Conservation (phyloP, 2,888 invertebrate genomes). For the Ptychoptera contaminata region DNA sequence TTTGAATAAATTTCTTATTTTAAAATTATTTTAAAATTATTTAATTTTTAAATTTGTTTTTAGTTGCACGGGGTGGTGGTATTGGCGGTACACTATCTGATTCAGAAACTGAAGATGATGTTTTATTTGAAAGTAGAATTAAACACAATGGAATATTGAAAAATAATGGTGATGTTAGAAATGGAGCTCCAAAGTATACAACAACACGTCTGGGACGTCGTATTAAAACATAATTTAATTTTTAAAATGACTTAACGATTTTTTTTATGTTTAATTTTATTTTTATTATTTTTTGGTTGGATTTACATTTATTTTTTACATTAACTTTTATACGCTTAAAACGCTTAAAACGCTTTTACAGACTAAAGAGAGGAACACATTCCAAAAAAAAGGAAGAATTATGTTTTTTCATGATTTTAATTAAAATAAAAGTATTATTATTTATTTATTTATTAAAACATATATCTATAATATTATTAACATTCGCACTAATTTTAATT, state of each 20-base stretch:
- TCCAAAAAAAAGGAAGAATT: too few relatives aligned
- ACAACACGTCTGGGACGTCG: conserved; percentile 26
- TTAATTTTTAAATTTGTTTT: conserved; percentile 3
- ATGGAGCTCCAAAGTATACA: conserved; percentile 18
- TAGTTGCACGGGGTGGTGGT: conserved; percentile 27
- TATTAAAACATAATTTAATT: conserved; percentile 24
- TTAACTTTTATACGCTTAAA: too few relatives aligned
- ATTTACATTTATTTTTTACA: too few relatives aligned
- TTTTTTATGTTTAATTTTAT: not conserved
- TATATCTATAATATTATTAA: not conserved
- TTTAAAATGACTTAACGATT: not conserved
- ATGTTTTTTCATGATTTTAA: too few relatives aligned
- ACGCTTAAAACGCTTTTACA: too few relatives aligned
- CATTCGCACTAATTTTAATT: not conserved
- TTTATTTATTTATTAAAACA: not conserved
- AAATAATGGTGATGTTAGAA: conserved; percentile 12
- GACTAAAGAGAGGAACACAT: too few relatives aligned
- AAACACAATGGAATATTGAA: conserved; percentile 21
- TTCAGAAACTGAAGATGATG: conserved; percentile 72
- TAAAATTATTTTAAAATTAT: not conserved
- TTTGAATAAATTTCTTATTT: conserved; percentile 1
- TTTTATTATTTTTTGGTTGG: not conserved
- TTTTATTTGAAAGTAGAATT: conserved; percentile 55
- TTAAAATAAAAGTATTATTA: not conserved
- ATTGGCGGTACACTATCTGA: conserved; percentile 42